phyloP scores from a whole-genome alignment of 2,113 vertebrate species.

The Alces alces region DNA sequence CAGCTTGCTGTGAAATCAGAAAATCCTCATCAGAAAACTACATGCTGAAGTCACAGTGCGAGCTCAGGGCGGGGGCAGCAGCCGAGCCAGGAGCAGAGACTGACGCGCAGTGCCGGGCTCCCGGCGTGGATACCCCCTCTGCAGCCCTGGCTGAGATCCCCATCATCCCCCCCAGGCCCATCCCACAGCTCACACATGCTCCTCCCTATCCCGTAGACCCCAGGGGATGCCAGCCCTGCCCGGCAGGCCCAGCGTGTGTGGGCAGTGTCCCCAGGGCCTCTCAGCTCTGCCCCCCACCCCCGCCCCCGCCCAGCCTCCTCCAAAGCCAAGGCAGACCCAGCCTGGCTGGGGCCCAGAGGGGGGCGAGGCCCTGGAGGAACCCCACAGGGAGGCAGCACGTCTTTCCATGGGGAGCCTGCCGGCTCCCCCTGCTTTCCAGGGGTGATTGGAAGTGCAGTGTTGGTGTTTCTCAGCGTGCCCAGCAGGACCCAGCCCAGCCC shows the following conservation, averaged over 20 bases:
- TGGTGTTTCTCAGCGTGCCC: neutral
- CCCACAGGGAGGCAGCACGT: neutral
- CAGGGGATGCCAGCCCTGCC: neutral
- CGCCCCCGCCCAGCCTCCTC: neutral
- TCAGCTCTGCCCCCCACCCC: neutral
- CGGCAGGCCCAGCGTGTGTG: accelerated
- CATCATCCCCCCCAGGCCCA: neutral
- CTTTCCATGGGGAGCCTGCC: neutral
- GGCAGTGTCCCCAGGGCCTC: neutral
- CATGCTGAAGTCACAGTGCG: neutral
- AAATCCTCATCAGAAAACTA: neutral
- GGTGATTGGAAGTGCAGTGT: neutral
- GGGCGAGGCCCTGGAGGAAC: neutral
- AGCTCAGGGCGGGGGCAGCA: neutral
- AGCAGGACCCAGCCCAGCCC: neutral
- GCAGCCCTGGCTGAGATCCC: neutral
- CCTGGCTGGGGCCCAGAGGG: neutral
- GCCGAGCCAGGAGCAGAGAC: neutral
- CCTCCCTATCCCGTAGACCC: neutral
- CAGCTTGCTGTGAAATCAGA: neutral
- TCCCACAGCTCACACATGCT: neutral
- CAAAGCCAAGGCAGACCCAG: no score
- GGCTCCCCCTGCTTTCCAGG: neutral
- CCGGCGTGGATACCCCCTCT: accelerated
- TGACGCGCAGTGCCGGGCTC: neutral